Evolutionary conservation across 2,797 vertebrate species (phyloP), one percentile per base, ranked within the genome.

Genomic region (Sebastes taczanowskii): DNA sequence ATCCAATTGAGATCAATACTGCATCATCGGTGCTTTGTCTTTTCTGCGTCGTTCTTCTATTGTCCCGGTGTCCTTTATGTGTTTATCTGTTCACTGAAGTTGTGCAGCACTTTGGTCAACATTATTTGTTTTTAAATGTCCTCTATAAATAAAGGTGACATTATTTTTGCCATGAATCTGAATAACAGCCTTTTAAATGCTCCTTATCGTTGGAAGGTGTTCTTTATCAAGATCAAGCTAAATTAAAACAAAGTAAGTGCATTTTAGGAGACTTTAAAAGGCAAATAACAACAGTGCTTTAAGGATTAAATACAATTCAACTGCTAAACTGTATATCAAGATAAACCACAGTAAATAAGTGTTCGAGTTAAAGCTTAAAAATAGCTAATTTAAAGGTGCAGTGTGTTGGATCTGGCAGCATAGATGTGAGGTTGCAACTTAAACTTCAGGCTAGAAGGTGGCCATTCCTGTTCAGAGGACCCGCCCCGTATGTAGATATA

Each of bases 1-100:
- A 87, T 86, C 71, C 73, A 86, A 80, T 63, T 76, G 59, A 82
- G 69, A 89, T 91, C 74, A 82, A 88, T 86, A 87, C 61, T n/a
- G 70, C 49, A 77, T 88, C 77, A 86, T 82, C 72, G 22, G 64
- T 68, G 29, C 72, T 79, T 74, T 76, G 78, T 81, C 78, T 77
- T 71, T 53, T 81, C 55, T 7, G 22, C 70, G 67, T 65, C 22
- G 32, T 52, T 78, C 61, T 52, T 52, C 49, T 65, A 16, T 59
- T 74, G 73, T 82, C 73, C 38, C 80, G 70, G 52, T 55, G 65
- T 77, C 30, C 64, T 25, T 30, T 27, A 16, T 42, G 38, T 34
- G 30, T 55, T 78, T 59, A 23, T 77, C 34, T 7, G 35, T 55
- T 80, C 49, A 55, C 53, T 29, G 3, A 75, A 67, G 60, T 25